Percentiles rank a stretch among this genome's conserved stretches.
phyloP scores from a whole-genome alignment of 2,113 vertebrate species.

The Nycticebus coucang region DNA sequence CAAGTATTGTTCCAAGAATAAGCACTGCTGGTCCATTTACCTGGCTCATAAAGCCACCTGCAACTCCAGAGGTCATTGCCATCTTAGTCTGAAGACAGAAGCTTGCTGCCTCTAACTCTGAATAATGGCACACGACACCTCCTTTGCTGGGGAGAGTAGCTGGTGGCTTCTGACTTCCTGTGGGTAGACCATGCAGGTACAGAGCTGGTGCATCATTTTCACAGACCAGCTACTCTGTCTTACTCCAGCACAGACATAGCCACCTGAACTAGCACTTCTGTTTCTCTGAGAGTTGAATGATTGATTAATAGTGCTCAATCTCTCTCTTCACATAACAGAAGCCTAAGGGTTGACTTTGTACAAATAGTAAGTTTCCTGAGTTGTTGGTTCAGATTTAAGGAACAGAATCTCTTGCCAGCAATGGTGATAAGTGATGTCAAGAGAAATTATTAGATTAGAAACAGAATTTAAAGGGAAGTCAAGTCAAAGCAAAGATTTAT shows the following conservation, averaged over 20 bases:
- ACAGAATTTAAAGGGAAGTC: not conserved
- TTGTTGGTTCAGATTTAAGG: not conserved
- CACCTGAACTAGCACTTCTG: not conserved
- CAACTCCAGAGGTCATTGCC: not conserved
- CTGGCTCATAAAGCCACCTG: not conserved
- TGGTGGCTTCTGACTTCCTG: not conserved
- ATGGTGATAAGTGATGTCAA: not conserved
- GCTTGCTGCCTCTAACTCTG: not conserved
- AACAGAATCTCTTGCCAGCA: not conserved
- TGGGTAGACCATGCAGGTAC: too few species aligned
- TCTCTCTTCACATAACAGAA: not conserved
- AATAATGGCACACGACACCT: not conserved
- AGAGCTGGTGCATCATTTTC: not conserved
- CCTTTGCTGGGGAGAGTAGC: not conserved
- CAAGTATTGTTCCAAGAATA: not conserved
- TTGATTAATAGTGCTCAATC: not conserved
- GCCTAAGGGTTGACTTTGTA: not conserved
- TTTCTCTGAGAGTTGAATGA: not conserved
- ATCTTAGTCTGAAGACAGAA: not conserved
- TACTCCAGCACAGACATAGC: not conserved
- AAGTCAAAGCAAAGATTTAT: not conserved
- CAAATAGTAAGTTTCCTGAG: not conserved
- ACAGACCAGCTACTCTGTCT: not conserved
- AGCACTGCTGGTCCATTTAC: not conserved
- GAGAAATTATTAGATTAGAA: conserved; percentile 4